Evolutionary conservation across 2,888 invertebrate genomes (phyloP).

Genomic region (Ophion ventricosus): DNA sequence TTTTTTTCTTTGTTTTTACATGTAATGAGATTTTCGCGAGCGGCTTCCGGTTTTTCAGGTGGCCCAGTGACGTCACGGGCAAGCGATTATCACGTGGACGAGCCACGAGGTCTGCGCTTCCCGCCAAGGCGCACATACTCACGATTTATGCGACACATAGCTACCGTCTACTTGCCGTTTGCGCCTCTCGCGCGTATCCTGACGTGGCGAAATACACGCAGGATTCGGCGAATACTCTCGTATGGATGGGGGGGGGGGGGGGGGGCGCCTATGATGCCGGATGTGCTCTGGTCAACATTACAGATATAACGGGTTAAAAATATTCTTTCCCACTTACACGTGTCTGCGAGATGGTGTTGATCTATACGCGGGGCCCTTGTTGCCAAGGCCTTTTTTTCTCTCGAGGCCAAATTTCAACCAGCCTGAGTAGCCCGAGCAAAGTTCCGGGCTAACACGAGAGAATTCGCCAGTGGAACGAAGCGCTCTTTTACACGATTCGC

Average conservation of each 20-base stretch:
- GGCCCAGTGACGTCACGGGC: constrained; percentile 49
- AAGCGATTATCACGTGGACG: constrained; percentile 55
- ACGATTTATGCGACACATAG: background rate
- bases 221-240: background rate
- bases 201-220: background rate
- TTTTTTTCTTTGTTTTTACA: background rate
- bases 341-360: constrained; percentile 9
- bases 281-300: background rate
- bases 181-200: background rate
- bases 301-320: background rate
- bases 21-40: background rate
- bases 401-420: constrained; percentile 51
- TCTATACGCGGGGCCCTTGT: constrained; percentile 51
- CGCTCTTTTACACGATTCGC: background rate
- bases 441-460: constrained; percentile 54
- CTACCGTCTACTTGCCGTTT: too few relatives aligned
- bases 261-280: background rate
- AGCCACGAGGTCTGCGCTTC: constrained; percentile 56
- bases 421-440: constrained; percentile 49
- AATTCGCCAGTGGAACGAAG: background rate
- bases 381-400: constrained; percentile 65
- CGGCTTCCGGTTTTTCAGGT: constrained; percentile 32
- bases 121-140: background rate
- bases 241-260: too few relatives aligned
- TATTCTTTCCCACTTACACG: background rate